Conservation (phyloP, 1,140 invertebrate species). For the Diorhabda sublineata region DNA sequence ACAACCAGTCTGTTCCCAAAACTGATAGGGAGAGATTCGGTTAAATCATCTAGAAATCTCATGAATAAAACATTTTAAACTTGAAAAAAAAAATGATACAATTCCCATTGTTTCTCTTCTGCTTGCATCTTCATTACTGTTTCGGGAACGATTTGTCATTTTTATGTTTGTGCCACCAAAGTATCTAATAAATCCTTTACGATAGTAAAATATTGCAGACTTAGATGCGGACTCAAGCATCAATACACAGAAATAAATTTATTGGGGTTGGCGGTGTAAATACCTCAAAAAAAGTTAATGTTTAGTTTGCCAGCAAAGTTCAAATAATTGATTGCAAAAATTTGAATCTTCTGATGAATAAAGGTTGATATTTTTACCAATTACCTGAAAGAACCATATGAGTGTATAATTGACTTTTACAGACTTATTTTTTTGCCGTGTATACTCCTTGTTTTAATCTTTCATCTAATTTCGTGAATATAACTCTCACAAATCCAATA, state of each 20-base stretch:
- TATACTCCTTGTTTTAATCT: no score
- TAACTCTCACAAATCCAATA: no score
- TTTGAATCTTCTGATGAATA: no score
- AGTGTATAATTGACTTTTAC: no score
- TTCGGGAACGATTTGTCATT: neutral
- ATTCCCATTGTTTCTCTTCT: neutral
- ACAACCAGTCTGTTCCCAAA: neutral
- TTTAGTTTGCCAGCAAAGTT: no score
- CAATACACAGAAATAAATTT: neutral
- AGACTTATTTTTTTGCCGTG: no score
- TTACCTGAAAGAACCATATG: no score
- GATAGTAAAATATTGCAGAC: neutral
- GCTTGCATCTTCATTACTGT: constrained; percentile 1
- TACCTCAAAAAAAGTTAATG: no score
- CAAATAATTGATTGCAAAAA: no score
- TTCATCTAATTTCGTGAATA: no score
- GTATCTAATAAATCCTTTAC: constrained; percentile 1
- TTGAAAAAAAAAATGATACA: neutral
- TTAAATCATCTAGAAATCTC: neutral
- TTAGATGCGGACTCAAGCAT: neutral
- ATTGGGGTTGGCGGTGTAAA: no score
- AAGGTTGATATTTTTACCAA: no score
- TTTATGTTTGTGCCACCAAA: constrained; percentile 1
- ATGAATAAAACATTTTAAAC: constrained; percentile 3
- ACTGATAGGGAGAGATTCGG: neutral